phyloP scores from a whole-genome alignment of 2,113 vertebrate species.

The Helogale parvula region DNA sequence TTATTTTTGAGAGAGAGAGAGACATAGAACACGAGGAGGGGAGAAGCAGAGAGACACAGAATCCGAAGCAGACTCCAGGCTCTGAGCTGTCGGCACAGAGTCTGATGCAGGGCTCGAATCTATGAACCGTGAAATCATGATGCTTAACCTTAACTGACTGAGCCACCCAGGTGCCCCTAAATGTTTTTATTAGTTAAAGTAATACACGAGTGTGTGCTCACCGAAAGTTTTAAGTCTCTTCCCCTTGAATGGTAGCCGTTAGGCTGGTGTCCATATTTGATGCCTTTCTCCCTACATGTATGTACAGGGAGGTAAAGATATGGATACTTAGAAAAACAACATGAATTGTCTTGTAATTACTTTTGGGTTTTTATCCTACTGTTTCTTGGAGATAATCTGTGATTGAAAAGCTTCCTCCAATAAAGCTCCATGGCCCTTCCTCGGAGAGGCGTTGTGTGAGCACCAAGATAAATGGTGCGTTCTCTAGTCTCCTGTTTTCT shows the following conservation, averaged over 20 bases:
- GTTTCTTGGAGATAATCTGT: background rate
- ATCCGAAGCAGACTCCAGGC: too few relatives aligned
- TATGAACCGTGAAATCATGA: too few relatives aligned
- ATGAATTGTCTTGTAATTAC: background rate
- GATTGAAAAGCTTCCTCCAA: background rate
- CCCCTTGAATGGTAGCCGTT: background rate
- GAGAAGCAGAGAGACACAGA: too few relatives aligned
- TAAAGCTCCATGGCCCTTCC: background rate
- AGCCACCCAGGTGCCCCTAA: background rate
- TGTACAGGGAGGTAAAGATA: background rate
- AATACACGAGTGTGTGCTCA: background rate
- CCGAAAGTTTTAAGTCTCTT: background rate
- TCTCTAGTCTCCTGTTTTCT: background rate
- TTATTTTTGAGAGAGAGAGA: too few relatives aligned
- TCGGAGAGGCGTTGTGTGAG: background rate
- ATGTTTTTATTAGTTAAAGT: background rate
- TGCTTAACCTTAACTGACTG: too few relatives aligned
- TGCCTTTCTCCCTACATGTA: background rate
- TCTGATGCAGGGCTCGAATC: too few relatives aligned
- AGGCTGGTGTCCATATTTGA: background rate
- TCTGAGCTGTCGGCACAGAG: too few relatives aligned
- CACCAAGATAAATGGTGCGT: background rate
- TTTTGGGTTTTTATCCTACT: background rate
- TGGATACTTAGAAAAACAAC: background rate
- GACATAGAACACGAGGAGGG: too few relatives aligned